These are phyloP conservation scores for Strigops habroptila DNA, from an alignment of 2,113 vertebrate genomes.

Conservation along the genomic window DNA sequence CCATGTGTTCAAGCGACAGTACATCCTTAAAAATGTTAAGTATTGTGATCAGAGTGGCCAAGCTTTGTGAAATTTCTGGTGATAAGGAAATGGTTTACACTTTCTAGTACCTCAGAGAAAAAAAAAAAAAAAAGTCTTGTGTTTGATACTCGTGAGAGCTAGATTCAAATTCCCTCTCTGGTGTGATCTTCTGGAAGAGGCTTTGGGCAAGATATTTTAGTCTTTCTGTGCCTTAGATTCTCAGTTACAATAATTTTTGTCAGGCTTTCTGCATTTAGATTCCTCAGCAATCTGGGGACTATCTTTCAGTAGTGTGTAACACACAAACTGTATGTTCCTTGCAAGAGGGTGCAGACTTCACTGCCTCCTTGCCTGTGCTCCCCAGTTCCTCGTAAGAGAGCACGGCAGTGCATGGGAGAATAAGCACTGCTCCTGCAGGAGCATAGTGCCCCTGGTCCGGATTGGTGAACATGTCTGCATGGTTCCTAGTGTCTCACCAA, in stretches of 20 bases:
- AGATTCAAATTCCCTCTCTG: neutral
- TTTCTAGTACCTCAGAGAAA: neutral
- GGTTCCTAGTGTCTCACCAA: neutral
- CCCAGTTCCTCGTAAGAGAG: fast-evolving
- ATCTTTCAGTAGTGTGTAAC: neutral
- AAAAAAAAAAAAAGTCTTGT: neutral
- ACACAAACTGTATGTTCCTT: neutral
- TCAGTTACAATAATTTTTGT: neutral
- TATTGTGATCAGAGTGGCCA: neutral
- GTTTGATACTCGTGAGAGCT: neutral
- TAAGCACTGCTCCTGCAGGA: fast-evolving
- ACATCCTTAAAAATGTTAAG: neutral
- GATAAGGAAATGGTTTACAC: neutral
- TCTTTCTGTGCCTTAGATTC: neutral
- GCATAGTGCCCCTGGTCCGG: neutral
- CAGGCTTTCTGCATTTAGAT: neutral
- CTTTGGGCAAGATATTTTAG: neutral
- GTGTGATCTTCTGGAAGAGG: neutral
- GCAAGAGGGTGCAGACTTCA: neutral
- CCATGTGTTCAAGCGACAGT: neutral
- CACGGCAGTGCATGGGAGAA: fast-evolving
- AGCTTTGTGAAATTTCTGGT: neutral
- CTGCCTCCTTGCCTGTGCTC: neutral
- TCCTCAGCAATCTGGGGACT: neutral
- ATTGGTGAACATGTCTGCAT: fast-evolving